Conservation (phyloP, 2,888 invertebrate species). For the Papilio protenor region DNA sequence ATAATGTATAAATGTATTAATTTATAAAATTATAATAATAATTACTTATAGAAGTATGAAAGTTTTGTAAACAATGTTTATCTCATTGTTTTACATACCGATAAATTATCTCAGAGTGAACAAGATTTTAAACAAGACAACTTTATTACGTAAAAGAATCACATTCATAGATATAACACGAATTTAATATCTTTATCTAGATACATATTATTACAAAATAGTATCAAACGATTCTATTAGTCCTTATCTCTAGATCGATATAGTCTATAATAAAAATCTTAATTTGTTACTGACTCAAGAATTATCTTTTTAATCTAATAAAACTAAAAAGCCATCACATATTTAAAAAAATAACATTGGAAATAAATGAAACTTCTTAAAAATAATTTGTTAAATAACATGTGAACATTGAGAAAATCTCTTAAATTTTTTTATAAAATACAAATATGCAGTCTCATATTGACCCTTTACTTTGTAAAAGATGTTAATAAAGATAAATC, state of each 20-base stretch:
- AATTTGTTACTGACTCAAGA: neutral
- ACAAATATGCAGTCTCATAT: neutral
- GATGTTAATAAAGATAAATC: neutral
- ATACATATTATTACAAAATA: neutral
- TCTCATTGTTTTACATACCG: neutral
- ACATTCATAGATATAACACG: constrained; percentile 12
- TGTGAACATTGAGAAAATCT: neutral
- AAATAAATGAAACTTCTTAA: no score
- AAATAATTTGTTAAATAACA: no score
- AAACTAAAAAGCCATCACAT: no score
- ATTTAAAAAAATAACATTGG: no score
- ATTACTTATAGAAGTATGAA: neutral
- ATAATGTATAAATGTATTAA: neutral
- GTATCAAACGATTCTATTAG: neutral
- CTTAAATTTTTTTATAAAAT: neutral
- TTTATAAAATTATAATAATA: neutral
- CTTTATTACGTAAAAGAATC: neutral
- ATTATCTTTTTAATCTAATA: neutral
- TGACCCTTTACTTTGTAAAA: neutral
- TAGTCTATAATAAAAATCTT: neutral
- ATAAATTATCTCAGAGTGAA: neutral
- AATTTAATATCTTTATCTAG: neutral
- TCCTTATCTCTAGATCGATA: neutral
- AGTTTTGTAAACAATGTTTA: neutral
- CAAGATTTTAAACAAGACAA: neutral